Conservation (phyloP, 1,140 invertebrate genomes). For the Pachypsylla venusta region DNA sequence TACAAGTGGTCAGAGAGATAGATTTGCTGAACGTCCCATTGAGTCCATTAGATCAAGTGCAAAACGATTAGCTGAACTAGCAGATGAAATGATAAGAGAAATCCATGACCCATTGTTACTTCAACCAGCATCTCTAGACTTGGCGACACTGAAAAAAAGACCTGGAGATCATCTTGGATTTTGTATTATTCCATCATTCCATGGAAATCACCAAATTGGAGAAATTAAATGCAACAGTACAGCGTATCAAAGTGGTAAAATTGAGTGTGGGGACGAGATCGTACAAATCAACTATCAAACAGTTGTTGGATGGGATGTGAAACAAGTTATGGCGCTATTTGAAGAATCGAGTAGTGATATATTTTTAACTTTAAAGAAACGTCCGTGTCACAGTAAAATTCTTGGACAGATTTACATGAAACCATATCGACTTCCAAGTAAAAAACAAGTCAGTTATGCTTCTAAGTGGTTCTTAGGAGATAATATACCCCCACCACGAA, state of each 20-base stretch:
- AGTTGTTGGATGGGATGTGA: constrained; percentile 75
- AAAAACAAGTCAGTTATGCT: constrained; percentile 46
- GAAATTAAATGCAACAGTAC: constrained; percentile 71
- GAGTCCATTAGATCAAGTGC: constrained; percentile 54
- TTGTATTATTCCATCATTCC: constrained; percentile 66
- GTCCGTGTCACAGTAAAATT: constrained; percentile 65
- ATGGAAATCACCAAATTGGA: constrained; percentile 71
- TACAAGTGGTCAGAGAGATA: constrained; percentile 68
- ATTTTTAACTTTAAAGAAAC: constrained; percentile 65
- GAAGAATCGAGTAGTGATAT: constrained; percentile 65
- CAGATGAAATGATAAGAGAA: constrained; percentile 77
- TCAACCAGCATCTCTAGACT: constrained; percentile 70
- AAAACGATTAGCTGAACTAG: constrained; percentile 51
- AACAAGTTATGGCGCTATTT: constrained; percentile 60
- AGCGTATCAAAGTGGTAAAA: constrained; percentile 71
- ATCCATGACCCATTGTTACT: constrained; percentile 73
- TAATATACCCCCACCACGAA: constrained; percentile 44
- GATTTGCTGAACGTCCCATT: constrained; percentile 66
- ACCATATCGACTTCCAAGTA: constrained; percentile 57
- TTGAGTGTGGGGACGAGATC: constrained; percentile 85
- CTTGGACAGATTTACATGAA: constrained; percentile 70
- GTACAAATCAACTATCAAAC: constrained; percentile 85
- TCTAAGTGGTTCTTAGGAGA: constrained; percentile 42
- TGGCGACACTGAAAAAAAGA: constrained; percentile 72
- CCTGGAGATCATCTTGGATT: constrained; percentile 63